phyloP scores from a whole-genome alignment of 2,797 vertebrate species.

The Hypotaenidia philippensis region DNA sequence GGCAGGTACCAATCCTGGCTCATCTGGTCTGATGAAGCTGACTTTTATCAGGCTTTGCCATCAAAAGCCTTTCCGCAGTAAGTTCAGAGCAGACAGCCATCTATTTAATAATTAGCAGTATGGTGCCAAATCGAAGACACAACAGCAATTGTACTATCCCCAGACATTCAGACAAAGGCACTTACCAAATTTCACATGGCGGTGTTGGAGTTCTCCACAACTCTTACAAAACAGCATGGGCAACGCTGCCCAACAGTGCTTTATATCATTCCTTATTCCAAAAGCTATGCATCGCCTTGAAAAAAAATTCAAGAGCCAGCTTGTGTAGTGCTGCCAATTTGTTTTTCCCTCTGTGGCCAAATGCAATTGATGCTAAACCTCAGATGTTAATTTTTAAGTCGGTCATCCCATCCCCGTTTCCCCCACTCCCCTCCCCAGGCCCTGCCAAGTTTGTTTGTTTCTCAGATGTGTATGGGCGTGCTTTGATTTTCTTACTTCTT shows the following conservation, averaged over 20 bases:
- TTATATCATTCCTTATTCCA: background rate
- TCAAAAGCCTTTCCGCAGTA: background rate
- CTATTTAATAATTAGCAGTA: background rate
- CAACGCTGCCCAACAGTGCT: background rate
- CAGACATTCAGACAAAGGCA: background rate
- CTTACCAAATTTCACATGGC: background rate
- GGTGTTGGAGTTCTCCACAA: background rate
- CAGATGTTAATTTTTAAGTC: background rate
- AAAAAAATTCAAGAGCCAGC: background rate
- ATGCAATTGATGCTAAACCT: background rate
- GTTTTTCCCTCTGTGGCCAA: background rate
- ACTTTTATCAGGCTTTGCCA: background rate
- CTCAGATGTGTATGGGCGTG: background rate
- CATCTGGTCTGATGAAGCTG: background rate
- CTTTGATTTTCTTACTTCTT: background rate
- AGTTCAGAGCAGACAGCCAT: background rate
- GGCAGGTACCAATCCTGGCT: background rate
- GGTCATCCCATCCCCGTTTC: too few species aligned
- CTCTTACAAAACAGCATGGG: background rate
- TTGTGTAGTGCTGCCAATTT: background rate
- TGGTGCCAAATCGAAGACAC: background rate
- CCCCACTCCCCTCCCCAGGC: background rate
- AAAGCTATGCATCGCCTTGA: background rate
- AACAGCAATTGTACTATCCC: background rate
- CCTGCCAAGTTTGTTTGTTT: background rate